Evolutionary conservation across 2,888 invertebrate genomes (phyloP).

Genomic region (Dascillus cervinus): DNA sequence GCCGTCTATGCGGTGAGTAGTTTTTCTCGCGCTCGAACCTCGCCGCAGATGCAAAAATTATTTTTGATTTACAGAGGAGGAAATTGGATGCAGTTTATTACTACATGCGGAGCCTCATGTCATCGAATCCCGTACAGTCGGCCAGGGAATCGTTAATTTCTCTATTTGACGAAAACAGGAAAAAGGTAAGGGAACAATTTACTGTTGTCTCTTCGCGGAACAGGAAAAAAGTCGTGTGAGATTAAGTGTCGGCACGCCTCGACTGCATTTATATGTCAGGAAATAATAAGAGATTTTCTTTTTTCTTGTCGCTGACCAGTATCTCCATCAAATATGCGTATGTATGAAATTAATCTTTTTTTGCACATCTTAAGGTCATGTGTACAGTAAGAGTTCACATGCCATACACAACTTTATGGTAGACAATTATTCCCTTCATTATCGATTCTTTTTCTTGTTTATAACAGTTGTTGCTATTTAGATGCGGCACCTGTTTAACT

Average conservation of each 20-base stretch:
- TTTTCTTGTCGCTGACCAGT: slow-evolving; percentile 39
- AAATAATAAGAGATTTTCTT: neutral
- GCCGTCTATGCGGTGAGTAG: slow-evolving; percentile 70
- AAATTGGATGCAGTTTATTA: slow-evolving; percentile 95
- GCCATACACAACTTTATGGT: too few relatives aligned
- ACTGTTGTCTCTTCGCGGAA: too few relatives aligned
- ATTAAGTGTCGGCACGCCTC: too few relatives aligned
- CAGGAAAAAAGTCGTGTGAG: too few relatives aligned
- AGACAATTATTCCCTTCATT: too few relatives aligned
- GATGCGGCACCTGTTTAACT: slow-evolving; percentile 2
- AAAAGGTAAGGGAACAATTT: slow-evolving; percentile 74
- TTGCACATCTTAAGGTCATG: slow-evolving; percentile 21
- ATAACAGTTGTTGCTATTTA: slow-evolving; percentile 4
- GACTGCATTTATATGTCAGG: too few relatives aligned
- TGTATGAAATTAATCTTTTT: slow-evolving; percentile 32
- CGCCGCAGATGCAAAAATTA: slow-evolving; percentile 3
- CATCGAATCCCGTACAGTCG: slow-evolving; percentile 86
- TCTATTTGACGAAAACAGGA: slow-evolving; percentile 87
- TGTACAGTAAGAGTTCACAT: slow-evolving; percentile 26
- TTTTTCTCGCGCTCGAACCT: too few relatives aligned
- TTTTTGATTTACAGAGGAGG: slow-evolving; percentile 60
- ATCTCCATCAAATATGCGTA: slow-evolving; percentile 52
- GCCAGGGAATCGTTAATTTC: slow-evolving; percentile 84
- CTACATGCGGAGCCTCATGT: slow-evolving; percentile 91
- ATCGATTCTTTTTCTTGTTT: too few relatives aligned